Conservation (phyloP, 2,797 vertebrate species). For the Pseudocheirus occidentalis region DNA sequence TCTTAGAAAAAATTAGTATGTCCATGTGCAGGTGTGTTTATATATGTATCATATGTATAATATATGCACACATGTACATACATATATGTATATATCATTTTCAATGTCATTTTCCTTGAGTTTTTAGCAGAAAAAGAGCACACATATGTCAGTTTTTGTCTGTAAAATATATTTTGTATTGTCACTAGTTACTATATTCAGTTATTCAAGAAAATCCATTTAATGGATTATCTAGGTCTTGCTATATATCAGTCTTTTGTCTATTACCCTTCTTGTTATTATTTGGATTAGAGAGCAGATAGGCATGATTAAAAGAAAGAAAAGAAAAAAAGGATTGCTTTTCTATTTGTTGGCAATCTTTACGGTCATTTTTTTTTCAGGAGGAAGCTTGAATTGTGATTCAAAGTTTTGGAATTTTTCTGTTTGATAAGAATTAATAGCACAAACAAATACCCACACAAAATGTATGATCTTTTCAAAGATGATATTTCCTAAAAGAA, state of each 20-base stretch:
- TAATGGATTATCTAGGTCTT: not conserved
- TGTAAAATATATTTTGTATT: not conserved
- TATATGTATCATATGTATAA: too few relatives aligned
- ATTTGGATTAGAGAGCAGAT: not conserved
- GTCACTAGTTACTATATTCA: not conserved
- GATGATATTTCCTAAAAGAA: not conserved
- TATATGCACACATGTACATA: not conserved
- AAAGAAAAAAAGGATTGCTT: slow-evolving; percentile 6
- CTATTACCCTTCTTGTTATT: slow-evolving; percentile 34
- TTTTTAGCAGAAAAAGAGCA: slow-evolving; percentile 13
- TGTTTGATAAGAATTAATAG: not conserved
- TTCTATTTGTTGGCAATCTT: slow-evolving; percentile 13
- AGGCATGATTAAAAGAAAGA: not conserved
- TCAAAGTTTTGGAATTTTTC: slow-evolving; percentile 29
- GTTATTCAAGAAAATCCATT: not conserved
- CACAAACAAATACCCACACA: not conserved
- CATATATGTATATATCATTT: not conserved
- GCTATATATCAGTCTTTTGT: not conserved
- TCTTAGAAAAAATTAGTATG: not conserved
- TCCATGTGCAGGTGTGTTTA: not conserved
- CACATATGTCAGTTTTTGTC: not conserved
- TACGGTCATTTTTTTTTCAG: not conserved
- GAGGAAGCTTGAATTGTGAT: slow-evolving; percentile 13
- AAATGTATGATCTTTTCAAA: not conserved
- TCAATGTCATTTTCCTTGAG: not conserved